Conservation (phyloP, 2,888 invertebrate genomes). For the Euphydryas editha region DNA sequence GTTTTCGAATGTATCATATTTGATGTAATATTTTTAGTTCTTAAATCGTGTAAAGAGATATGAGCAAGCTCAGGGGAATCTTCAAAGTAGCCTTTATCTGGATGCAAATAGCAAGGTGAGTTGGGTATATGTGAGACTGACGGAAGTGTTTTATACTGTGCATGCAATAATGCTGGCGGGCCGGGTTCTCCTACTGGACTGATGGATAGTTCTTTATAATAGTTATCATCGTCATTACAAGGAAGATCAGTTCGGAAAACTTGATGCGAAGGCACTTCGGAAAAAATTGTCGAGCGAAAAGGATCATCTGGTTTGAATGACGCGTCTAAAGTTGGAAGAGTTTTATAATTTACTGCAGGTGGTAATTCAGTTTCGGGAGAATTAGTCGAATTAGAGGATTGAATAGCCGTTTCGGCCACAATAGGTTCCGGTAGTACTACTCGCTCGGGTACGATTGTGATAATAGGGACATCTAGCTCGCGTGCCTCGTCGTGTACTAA, state of each 20-base stretch:
- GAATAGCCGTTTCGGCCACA: constrained; percentile 76
- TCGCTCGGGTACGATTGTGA: constrained; percentile 71
- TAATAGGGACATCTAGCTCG: constrained; percentile 62
- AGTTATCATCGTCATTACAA: constrained; percentile 56
- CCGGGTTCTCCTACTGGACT: constrained; percentile 69
- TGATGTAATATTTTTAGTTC: constrained; percentile 61
- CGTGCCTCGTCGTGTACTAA: constrained; percentile 56
- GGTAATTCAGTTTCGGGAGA: constrained; percentile 73
- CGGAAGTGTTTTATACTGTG: constrained; percentile 73
- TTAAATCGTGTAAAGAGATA: constrained; percentile 66
- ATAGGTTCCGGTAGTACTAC: constrained; percentile 69
- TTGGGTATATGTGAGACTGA: constrained; percentile 77
- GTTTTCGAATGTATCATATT: constrained; percentile 75
- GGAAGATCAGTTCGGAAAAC: constrained; percentile 64
- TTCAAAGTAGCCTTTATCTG: constrained; percentile 64
- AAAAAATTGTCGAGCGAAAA: constrained; percentile 58
- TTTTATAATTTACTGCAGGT: constrained; percentile 77
- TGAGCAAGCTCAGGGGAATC: constrained; percentile 48
- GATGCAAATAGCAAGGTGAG: constrained; percentile 76
- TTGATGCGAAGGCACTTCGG: constrained; percentile 69
- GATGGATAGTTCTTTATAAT: constrained; percentile 63
- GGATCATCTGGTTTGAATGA: constrained; percentile 43
- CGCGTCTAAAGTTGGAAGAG: constrained; percentile 60
- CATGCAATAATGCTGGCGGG: constrained; percentile 73
- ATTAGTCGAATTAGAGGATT: constrained; percentile 71